Conservation (phyloP, 30 jellyfish, hydroid and myxozoan species). For the Chrysaora quinquecirrha region DNA sequence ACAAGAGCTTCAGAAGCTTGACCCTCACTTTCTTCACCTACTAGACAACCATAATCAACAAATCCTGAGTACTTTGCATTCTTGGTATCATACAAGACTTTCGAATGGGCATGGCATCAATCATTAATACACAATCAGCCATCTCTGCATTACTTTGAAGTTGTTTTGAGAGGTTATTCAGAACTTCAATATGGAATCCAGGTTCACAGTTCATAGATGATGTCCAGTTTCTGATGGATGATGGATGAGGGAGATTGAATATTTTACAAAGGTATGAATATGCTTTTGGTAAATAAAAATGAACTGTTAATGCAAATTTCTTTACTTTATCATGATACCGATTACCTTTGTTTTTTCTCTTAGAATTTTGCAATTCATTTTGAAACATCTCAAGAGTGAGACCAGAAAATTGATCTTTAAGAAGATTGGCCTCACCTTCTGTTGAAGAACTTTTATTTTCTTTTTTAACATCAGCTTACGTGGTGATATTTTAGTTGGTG, state of each 20-base stretch:
- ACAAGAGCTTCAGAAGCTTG: slow-evolving; percentile 42
- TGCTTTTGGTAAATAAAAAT: slow-evolving; percentile 28
- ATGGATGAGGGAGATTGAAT: slow-evolving; percentile 42
- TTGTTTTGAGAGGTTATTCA: too few relatives aligned
- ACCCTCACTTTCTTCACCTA: slow-evolving; percentile 14
- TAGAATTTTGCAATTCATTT: slow-evolving; percentile 4
- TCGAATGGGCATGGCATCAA: slow-evolving; percentile 59
- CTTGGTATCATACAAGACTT: background rate
- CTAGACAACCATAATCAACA: slow-evolving; percentile 31
- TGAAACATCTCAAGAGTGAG: background rate
- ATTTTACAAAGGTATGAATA: slow-evolving; percentile 17
- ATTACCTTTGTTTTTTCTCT: background rate
- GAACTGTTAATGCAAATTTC: slow-evolving; percentile 47
- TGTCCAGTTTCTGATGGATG: slow-evolving; percentile 44
- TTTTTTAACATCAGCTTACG: too few relatives aligned
- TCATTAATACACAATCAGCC: too few relatives aligned
- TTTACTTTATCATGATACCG: slow-evolving; percentile 27
- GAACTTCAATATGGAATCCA: slow-evolving; percentile 27
- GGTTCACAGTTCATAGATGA: slow-evolving; percentile 54
- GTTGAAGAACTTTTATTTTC: too few relatives aligned
- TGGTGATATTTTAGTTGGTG: too few relatives aligned
- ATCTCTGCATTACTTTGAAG: too few relatives aligned
- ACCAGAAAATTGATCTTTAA: slow-evolving; percentile 38
- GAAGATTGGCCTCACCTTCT: background rate
- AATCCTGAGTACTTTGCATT: slow-evolving; percentile 39